These are phyloP conservation scores for Drosophila ambigua DNA, from an alignment of 1,140 invertebrate genomes.

Conservation along the genomic window DNA sequence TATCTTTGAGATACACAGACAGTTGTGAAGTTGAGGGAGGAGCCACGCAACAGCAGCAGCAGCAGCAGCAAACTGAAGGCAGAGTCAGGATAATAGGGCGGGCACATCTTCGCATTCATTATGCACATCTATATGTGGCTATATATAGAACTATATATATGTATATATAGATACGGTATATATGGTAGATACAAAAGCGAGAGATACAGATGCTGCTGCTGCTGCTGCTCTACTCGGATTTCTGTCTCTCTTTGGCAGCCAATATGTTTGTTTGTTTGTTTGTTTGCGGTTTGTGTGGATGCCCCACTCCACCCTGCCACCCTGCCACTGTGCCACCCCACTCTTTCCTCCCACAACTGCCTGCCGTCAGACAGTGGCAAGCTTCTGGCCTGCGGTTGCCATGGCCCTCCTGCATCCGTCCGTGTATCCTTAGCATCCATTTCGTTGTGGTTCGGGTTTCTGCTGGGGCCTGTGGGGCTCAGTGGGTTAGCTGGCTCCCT, in stretches of 20 bases:
- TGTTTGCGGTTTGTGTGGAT: conserved; percentile 42
- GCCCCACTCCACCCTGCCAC: conserved; percentile 4
- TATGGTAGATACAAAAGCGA: conserved; percentile 3
- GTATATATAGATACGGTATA: conserved; percentile 28
- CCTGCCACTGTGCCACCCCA: background rate
- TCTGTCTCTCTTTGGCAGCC: conserved; percentile 32
- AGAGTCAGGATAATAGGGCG: conserved; percentile 81
- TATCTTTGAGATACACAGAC: conserved; percentile 72
- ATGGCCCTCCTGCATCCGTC: background rate
- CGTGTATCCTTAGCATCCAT: conserved; percentile 26
- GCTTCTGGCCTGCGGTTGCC: conserved; percentile 39
- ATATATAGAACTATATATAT: conserved; percentile 21
- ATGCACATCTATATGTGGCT: conserved; percentile 51
- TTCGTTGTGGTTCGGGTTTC: background rate
- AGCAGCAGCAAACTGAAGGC: too few relatives aligned
- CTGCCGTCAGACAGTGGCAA: conserved; percentile 38
- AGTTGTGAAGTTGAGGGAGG: conserved; percentile 61
- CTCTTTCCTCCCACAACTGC: background rate
- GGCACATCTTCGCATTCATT: conserved; percentile 82
- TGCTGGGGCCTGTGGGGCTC: conserved; percentile 29
- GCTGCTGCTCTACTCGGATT: conserved; percentile 4
- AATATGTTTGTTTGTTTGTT: conserved; percentile 26
- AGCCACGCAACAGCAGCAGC: conserved; percentile 28
- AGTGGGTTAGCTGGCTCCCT: background rate
- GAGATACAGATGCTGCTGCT: conserved; percentile 40